These are phyloP conservation scores for Andrena bucephala DNA, from an alignment of 2,888 invertebrate species.

Conservation along the genomic window DNA sequence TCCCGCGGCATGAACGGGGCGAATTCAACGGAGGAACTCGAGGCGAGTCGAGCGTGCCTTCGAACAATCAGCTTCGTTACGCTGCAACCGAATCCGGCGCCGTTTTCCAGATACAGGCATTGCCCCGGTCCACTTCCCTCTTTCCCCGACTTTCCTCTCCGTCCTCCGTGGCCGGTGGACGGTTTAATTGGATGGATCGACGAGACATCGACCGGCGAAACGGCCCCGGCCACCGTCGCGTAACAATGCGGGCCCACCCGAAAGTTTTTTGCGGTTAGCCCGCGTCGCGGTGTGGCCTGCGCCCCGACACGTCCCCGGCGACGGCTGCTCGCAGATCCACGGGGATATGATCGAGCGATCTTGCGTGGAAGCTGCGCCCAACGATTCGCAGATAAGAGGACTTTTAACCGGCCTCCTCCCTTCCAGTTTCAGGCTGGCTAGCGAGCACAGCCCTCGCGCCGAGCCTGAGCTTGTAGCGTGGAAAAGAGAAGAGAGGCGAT, in stretches of 20 bases:
- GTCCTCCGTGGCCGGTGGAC: constrained; percentile 16
- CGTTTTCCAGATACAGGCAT: constrained; percentile 63
- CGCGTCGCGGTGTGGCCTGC: constrained; percentile 15
- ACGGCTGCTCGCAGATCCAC: constrained; percentile 3
- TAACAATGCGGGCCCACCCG: constrained; percentile 60
- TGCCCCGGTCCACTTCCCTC: constrained; percentile 31
- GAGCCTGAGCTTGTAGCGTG: background rate
- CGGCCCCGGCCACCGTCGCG: constrained; percentile 36
- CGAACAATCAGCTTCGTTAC: background rate
- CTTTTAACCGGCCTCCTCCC: background rate
- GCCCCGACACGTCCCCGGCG: background rate
- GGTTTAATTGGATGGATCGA: constrained; percentile 68
- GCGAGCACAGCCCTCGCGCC: background rate
- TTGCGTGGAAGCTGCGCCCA: background rate
- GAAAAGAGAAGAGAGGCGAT: background rate
- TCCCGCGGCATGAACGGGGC: background rate
- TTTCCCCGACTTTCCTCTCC: background rate
- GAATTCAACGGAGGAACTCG: background rate
- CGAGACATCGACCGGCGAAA: constrained; percentile 60
- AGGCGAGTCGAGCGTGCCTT: background rate
- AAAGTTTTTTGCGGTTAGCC: constrained; percentile 49
- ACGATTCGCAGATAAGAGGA: background rate
- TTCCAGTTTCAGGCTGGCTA: background rate
- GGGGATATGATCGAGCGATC: constrained; percentile 3
- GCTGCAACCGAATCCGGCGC: constrained; percentile 30